These are phyloP conservation scores for Acyrthosiphon pisum DNA, from an alignment of 1,140 invertebrate genomes.

Conservation along the genomic window DNA sequence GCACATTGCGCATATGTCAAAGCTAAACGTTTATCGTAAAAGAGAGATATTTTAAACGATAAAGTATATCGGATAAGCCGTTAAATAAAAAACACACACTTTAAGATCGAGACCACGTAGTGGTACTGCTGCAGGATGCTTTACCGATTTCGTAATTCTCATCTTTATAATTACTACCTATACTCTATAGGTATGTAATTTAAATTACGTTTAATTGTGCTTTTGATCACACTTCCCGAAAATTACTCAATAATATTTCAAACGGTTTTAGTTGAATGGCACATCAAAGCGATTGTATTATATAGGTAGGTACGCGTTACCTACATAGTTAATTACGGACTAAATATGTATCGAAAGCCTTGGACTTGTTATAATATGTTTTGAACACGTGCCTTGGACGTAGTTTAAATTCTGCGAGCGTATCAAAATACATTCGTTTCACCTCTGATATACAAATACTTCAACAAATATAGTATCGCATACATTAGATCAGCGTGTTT, in stretches of 20 bases:
- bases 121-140: background rate
- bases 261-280: background rate
- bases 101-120: background rate
- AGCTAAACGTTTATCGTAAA: background rate
- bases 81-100: background rate
- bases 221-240: background rate
- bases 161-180: too few relatives aligned
- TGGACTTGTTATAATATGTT: background rate
- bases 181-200: background rate
- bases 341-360: background rate
- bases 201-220: background rate
- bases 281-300: background rate
- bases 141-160: background rate
- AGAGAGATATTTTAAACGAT: background rate
- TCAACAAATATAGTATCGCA: background rate
- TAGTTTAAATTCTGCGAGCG: background rate
- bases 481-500: background rate
- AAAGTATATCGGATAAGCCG: background rate
- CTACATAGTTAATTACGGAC: background rate
- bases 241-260: background rate
- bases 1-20: background rate
- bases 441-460: background rate
- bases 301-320: background rate
- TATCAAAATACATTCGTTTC: constrained; percentile 11
- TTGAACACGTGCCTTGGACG: background rate